A percentile compares a stretch with the other conserved stretches of the same genome.
phyloP scores from a whole-genome alignment of 2,888 invertebrate species.

The Priapulus caudatus region DNA sequence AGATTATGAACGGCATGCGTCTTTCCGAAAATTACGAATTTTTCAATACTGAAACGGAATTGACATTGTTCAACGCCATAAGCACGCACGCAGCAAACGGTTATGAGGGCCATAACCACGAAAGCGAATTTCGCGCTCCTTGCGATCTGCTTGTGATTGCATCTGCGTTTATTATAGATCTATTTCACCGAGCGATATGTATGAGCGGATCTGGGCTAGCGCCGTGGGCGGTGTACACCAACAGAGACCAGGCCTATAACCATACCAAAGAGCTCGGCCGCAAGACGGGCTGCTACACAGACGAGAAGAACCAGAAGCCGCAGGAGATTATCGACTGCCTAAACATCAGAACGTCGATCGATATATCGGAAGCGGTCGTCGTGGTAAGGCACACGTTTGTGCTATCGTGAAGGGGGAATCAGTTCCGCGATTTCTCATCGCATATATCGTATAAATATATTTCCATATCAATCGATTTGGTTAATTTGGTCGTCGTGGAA shows the following conservation, averaged over 20 bases:
- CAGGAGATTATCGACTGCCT: not conserved
- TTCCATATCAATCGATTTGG: not conserved
- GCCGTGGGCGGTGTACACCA: not conserved
- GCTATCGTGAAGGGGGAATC: no score
- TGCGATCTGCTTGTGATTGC: no score
- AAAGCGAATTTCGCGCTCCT: no score
- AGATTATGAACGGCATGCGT: no score
- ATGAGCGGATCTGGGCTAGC: not conserved
- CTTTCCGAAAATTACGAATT: no score
- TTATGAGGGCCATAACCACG: no score
- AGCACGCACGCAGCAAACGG: no score
- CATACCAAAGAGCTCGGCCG: not conserved
- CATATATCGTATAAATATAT: no score
- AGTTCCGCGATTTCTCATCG: no score
- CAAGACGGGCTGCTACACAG: not conserved
- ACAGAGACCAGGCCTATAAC: not conserved
- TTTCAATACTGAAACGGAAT: no score
- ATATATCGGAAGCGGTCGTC: not conserved
- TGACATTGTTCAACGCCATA: no score
- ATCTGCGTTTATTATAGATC: not conserved
- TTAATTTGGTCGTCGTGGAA: not conserved
- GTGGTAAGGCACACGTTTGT: no score
- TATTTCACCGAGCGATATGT: not conserved
- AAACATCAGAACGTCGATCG: not conserved
- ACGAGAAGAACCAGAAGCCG: not conserved